A percentile compares a stretch with the other conserved stretches of the same genome.
These are phyloP conservation scores for Rhagonycha lutea DNA, from an alignment of 2,888 invertebrate genomes.

Conservation along the genomic window DNA sequence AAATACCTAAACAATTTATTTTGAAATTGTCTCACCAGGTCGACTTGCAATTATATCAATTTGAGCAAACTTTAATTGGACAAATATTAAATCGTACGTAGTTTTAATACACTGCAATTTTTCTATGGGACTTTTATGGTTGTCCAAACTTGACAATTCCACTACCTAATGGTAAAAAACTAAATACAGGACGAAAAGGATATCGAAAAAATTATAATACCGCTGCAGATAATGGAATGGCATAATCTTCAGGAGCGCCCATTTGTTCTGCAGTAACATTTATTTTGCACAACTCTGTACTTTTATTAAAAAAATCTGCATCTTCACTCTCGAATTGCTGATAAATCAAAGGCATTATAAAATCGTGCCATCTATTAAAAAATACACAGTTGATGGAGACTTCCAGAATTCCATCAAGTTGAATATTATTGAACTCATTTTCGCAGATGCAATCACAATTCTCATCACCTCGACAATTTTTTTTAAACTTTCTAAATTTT, in stretches of 20 bases:
- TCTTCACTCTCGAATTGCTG: conserved; percentile 46
- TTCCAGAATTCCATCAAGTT: not conserved
- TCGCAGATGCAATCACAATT: not conserved
- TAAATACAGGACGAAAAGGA: not conserved
- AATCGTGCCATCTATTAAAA: conserved; percentile 47
- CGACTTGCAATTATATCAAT: conserved; percentile 50
- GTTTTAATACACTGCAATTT: conserved; percentile 55
- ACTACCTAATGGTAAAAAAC: conserved; percentile 46
- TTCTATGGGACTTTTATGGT: conserved; percentile 52
- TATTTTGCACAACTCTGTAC: conserved; percentile 45
- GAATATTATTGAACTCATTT: not conserved
- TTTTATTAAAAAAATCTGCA: conserved; percentile 46
- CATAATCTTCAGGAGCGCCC: conserved; percentile 51
- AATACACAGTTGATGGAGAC: conserved; percentile 18
- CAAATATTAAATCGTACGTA: conserved; percentile 55
- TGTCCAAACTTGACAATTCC: conserved; percentile 55
- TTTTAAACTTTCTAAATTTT: not conserved
- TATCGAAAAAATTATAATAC: conserved; percentile 34
- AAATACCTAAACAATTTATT: no score
- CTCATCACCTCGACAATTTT: not conserved
- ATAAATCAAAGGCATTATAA: conserved; percentile 47
- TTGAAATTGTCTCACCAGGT: conserved; percentile 40
- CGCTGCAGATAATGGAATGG: conserved; percentile 54
- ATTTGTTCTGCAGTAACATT: conserved; percentile 53
- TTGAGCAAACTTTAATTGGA: conserved; percentile 55